phyloP scores from a whole-genome alignment of 2,113 vertebrate genomes.

The Pollimyrus isidori region DNA sequence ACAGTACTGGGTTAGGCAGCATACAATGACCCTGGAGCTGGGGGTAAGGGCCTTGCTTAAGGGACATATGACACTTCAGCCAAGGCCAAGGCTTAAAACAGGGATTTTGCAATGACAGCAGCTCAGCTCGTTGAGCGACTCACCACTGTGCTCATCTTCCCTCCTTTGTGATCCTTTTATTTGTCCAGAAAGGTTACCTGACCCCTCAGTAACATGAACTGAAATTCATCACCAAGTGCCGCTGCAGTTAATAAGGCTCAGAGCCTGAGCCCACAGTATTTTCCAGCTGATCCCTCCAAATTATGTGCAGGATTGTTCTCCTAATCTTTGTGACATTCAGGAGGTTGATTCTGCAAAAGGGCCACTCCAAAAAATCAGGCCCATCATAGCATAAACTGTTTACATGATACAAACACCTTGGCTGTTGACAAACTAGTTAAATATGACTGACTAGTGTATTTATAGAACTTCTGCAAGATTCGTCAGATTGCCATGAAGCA shows the following conservation, averaged over 20 bases:
- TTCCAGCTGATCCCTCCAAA: conserved; percentile 17
- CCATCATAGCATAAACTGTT: background rate
- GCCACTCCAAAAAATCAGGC: background rate
- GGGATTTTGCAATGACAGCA: background rate
- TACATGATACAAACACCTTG: background rate
- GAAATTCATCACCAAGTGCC: background rate
- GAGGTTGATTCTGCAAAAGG: background rate
- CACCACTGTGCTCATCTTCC: background rate
- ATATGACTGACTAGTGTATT: background rate
- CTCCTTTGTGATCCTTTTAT: background rate
- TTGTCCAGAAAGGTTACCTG: background rate
- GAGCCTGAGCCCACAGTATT: background rate
- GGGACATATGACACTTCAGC: background rate
- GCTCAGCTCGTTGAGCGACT: background rate
- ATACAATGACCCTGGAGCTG: background rate
- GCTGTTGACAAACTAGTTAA: background rate
- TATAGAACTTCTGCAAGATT: background rate
- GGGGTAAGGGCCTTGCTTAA: background rate
- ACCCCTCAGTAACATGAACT: conserved; percentile 9
- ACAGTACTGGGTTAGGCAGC: background rate
- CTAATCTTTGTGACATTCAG: background rate
- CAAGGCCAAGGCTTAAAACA: background rate
- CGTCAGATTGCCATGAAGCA: background rate
- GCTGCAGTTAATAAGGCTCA: background rate
- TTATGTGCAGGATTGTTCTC: background rate